Evolutionary conservation across 2,888 invertebrate species (phyloP), one percentile per base, ranked within the genome.

Genomic region (Anaspis maculata): DNA sequence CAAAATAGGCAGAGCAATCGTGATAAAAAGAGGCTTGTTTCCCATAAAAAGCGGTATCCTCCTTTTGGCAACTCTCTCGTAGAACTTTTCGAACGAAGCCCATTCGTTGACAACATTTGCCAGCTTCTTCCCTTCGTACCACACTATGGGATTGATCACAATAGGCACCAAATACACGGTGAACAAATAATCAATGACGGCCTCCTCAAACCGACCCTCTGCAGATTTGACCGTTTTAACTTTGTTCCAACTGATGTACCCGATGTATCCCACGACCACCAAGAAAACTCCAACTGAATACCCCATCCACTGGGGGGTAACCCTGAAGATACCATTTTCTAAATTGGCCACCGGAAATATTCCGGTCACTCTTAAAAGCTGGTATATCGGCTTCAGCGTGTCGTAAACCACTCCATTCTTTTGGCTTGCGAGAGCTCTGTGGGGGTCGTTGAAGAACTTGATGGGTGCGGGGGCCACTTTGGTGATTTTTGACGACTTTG

Each of bases 141-240:
- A 80, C 33, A 79, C 59, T 26, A 82, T 69, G 0, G 80, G 80
- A 25, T 79, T 70, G 0, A 71, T 61, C 9, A 76, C 60, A 49
- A 81, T 69, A 0, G 82, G 82, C 37, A 82, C 67, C 38, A 83
- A 66, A 54, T 82, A 82, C 1, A 82, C 77, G n/a, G 79, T 72
- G 48, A 83, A 83, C 1, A 83, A 64, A 52, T 83, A 83, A 36
- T 80, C 81, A 48, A 83, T 82, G 0, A 82, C 83, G 1, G 80
- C 79, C 59, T 83, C 82, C 48, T 82, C 83, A 41, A 83, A 83
- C 43, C 78, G 74, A 0, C 79, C 79, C 53, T 77, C 79, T 1
- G 76, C 64, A 1, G 75, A 71, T 26, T 70, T 65, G 11, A 77
- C 64, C 39, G 79, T 73, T 48, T 74, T 71, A 1, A 80, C 74